Evolutionary conservation across 2,888 invertebrate genomes (phyloP), one percentile per base, ranked within the genome.

Genomic region (Phaedon cochleariae): DNA sequence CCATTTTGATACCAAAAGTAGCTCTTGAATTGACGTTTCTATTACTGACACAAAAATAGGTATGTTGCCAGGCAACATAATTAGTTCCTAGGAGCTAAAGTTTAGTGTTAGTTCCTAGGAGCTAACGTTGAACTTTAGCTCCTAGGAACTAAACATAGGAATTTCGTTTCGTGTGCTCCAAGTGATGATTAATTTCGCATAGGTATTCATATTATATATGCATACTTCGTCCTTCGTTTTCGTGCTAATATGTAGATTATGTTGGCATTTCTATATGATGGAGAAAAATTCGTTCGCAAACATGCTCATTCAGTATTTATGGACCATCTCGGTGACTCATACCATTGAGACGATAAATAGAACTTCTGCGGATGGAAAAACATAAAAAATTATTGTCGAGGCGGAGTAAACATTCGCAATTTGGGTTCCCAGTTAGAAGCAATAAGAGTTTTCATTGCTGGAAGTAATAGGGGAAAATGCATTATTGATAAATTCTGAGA

Each of bases 341-440:
- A 45, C 57, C 26, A 45, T 26, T 57, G 26, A 41, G 41, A 9
- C 57, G 45, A 57, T 57, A 57, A 57, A 57, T 57, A 57, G 45
- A 57, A 57, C 15, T 57, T 57, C 45, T 57, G 57, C 45, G 26
- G 26, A 18, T 45, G 57, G 46, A 46, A 26, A 41, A 41, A 46
- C 45, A 57, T 57, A 57, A 57, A 57, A 57, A 57, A 45, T 57
- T 37, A 57, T 29, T 37, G 57, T 15, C 4, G 45, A 31, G 34
- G 34, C 45, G 57, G 37, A n/a, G 57, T 57, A 57, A 57, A 57
- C 57, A 57, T 57, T 57, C 26, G 45, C 57, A 57, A 26, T 57
- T 57, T 22, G 22, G 29, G 46, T 57, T 57, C 57, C 26, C 45
- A 57, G 26, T 41, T 29, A 29, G 22, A 34, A 46, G 46, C 29